Evolutionary conservation across 2,113 vertebrate genomes (phyloP).

Genomic region (Morone saxatilis): DNA sequence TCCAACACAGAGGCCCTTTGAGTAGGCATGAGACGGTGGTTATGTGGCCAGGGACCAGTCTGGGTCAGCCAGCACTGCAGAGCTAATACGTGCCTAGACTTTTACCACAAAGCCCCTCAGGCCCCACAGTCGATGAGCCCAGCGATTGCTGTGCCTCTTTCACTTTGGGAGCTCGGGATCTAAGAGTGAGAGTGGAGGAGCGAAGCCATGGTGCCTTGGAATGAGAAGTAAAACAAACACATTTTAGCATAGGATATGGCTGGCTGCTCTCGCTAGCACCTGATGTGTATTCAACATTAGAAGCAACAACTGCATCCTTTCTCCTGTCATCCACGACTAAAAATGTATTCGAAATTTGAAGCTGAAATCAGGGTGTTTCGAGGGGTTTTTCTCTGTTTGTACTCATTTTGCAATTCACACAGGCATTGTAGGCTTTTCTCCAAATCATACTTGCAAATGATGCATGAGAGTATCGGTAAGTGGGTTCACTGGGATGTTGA

Average conservation of each 20-base stretch:
- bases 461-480: slow-evolving; percentile 52
- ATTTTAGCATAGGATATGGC: slow-evolving; percentile 45
- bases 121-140: slow-evolving; percentile 63
- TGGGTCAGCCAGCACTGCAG: slow-evolving; percentile 69
- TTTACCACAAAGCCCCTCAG: slow-evolving; percentile 62
- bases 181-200: slow-evolving; percentile 29
- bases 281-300: slow-evolving; percentile 52
- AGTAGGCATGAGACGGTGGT: slow-evolving; percentile 61
- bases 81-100: slow-evolving; percentile 74
- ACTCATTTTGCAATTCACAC: slow-evolving; percentile 59
- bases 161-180: slow-evolving; percentile 54
- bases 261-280: slow-evolving; percentile 28
- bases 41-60: slow-evolving; percentile 66
- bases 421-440: slow-evolving; percentile 8
- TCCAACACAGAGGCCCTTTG: slow-evolving; percentile 60
- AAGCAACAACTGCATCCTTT: slow-evolving; percentile 1
- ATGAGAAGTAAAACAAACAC: slow-evolving; percentile 64
- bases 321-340: not conserved
- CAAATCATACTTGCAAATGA: slow-evolving; percentile 76
- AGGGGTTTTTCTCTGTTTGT: slow-evolving; percentile 29
- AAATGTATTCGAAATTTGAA: slow-evolving; percentile 33
- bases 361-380: slow-evolving; percentile 31
- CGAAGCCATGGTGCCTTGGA: slow-evolving; percentile 16
- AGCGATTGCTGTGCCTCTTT: slow-evolving; percentile 65
- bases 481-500: slow-evolving; percentile 55